phyloP scores from a whole-genome alignment of 2,797 vertebrate genomes.

The Liasis olivaceus region DNA sequence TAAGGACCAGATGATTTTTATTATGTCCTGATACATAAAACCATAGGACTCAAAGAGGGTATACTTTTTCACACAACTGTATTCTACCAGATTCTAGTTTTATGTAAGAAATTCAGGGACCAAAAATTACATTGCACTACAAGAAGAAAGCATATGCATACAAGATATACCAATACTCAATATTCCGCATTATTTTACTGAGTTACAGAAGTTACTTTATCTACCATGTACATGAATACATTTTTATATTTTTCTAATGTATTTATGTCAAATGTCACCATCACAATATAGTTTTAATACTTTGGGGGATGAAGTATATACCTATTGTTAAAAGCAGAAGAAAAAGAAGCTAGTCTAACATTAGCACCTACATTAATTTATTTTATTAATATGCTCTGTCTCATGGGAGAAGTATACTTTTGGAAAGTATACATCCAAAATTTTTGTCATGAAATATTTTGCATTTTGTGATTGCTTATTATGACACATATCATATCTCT shows the following conservation, averaged over 20 bases:
- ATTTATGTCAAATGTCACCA: background rate
- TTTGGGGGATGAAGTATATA: background rate
- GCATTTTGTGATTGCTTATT: background rate
- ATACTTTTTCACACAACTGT: too few relatives aligned
- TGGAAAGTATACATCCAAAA: conserved; percentile 24
- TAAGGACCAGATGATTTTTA: too few relatives aligned
- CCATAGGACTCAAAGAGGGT: too few relatives aligned
- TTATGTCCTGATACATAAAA: too few relatives aligned
- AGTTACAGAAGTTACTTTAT: background rate
- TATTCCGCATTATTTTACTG: background rate
- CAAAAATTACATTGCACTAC: background rate
- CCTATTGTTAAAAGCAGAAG: conserved; percentile 27
- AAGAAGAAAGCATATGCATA: background rate
- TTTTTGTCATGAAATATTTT: background rate
- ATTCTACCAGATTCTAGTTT: background rate
- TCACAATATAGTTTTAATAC: background rate
- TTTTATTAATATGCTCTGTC: background rate
- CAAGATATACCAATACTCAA: background rate
- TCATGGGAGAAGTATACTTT: conserved; percentile 11
- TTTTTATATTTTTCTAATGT: background rate
- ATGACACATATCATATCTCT: rapidly evolving
- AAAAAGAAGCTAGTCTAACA: background rate
- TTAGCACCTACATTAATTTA: conserved; percentile 10
- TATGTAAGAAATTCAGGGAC: background rate
- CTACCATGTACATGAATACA: background rate